These are phyloP conservation scores for Hydrocynus forskahlii DNA, from an alignment of 2,797 vertebrate genomes.

Conservation along the genomic window DNA sequence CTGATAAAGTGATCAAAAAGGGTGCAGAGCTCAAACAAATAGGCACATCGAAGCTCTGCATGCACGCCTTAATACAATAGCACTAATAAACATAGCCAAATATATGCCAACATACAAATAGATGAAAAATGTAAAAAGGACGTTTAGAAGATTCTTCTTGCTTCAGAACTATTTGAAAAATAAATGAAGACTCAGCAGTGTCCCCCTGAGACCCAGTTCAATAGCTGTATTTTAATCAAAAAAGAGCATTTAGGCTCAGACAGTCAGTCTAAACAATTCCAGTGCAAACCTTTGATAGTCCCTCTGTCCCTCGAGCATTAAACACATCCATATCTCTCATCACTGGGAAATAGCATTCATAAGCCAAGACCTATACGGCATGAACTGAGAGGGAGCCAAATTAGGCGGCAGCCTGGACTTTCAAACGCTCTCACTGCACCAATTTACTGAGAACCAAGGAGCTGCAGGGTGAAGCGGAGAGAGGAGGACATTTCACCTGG, in stretches of 20 bases:
- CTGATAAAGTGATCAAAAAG: no score
- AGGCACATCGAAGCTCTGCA: no score
- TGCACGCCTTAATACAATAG: no score
- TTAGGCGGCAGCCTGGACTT: conserved; percentile 54
- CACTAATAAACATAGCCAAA: no score
- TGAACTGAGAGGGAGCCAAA: conserved; percentile 52
- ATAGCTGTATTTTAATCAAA: neutral
- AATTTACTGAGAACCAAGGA: conserved; percentile 52
- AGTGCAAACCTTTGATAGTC: conserved; percentile 8
- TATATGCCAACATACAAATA: no score
- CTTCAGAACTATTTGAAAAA: no score
- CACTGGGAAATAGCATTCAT: neutral
- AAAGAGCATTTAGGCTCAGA: conserved; percentile 17
- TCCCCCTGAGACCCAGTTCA: no score
- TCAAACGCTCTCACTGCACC: conserved; percentile 52
- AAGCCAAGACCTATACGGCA: conserved; percentile 5
- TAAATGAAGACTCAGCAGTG: no score
- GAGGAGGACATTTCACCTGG: conserved; percentile 54
- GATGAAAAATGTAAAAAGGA: no score
- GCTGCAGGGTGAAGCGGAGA: conserved; percentile 51
- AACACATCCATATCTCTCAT: conserved; percentile 20
- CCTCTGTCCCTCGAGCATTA: neutral
- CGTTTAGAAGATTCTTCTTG: no score
- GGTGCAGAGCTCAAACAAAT: no score
- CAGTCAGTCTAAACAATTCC: conserved; percentile 16